phyloP scores from a whole-genome alignment of 2,888 invertebrate genomes.

The Erpobdella octoculata region DNA sequence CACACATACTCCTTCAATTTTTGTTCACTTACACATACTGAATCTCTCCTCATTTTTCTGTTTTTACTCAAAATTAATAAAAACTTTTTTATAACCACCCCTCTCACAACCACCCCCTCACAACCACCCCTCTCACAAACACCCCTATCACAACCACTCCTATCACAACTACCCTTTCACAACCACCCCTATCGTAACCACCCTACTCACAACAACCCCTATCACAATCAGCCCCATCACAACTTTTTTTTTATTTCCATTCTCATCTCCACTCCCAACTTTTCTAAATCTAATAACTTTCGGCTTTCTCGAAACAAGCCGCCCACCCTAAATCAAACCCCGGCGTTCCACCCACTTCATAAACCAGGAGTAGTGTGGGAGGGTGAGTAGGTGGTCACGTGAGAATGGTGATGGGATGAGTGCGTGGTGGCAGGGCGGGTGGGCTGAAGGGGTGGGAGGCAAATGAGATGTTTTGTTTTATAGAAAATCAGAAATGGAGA shows the following conservation, averaged over 20 bases:
- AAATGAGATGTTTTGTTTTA: no score
- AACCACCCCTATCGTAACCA: neutral
- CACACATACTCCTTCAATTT: no score
- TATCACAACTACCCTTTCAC: neutral
- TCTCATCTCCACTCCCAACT: neutral
- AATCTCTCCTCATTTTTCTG: no score
- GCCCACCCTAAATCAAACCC: neutral
- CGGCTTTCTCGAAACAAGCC: neutral
- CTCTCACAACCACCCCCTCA: neutral
- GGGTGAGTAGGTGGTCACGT: no score
- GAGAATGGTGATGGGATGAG: no score
- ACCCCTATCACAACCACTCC: neutral
- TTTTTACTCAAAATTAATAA: no score
- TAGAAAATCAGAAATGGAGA: no score
- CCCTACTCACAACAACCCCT: neutral
- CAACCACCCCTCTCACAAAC: neutral
- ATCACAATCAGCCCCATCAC: neutral
- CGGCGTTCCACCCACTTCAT: neutral
- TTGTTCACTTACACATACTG: no score
- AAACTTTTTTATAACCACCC: no score
- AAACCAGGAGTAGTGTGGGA: neutral
- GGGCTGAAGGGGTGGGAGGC: no score
- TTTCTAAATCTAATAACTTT: neutral
- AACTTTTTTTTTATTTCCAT: no score
- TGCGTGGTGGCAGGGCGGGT: no score